Evolutionary conservation across 1,140 invertebrate species (phyloP).

Genomic region (Carposina sasakii): DNA sequence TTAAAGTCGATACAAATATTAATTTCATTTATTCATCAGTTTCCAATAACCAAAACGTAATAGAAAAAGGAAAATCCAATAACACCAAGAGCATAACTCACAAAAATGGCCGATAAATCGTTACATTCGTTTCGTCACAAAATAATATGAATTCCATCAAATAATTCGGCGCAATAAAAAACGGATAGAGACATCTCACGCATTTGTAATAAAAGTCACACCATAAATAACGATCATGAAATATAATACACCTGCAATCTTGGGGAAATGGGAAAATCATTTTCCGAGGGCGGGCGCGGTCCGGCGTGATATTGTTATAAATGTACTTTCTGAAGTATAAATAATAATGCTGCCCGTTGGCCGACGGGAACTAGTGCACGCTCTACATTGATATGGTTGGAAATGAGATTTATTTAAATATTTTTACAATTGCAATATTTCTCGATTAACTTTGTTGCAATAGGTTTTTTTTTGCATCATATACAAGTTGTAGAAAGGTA

Average conservation of each 20-base stretch:
- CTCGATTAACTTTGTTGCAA: too few relatives aligned
- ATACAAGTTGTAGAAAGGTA: too few relatives aligned
- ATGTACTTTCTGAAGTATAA: slow-evolving; percentile 67
- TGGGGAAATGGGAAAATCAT: slow-evolving; percentile 70
- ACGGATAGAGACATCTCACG: slow-evolving; percentile 69
- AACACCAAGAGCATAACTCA: too few relatives aligned
- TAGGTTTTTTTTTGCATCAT: too few relatives aligned
- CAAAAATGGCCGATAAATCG: slow-evolving; percentile 41
- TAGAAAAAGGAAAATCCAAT: too few relatives aligned
- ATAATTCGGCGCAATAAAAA: slow-evolving; percentile 64
- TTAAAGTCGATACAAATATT: too few relatives aligned
- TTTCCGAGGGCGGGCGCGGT: slow-evolving; percentile 67
- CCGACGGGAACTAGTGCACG: background rate
- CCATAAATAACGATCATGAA: slow-evolving; percentile 72
- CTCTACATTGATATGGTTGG: background rate
- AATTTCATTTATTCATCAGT: too few relatives aligned
- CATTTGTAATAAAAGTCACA: slow-evolving; percentile 70
- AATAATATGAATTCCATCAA: slow-evolving; percentile 58
- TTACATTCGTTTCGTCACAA: slow-evolving; percentile 43
- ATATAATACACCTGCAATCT: slow-evolving; percentile 72
- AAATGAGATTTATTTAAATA: background rate
- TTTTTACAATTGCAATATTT: too few relatives aligned
- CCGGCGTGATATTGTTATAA: slow-evolving; percentile 71
- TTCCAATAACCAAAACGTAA: too few relatives aligned
- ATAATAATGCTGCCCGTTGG: slow-evolving; percentile 58